Evolutionary conservation across 2,113 vertebrate genomes (phyloP).

Genomic region (Guaruba guarouba): DNA sequence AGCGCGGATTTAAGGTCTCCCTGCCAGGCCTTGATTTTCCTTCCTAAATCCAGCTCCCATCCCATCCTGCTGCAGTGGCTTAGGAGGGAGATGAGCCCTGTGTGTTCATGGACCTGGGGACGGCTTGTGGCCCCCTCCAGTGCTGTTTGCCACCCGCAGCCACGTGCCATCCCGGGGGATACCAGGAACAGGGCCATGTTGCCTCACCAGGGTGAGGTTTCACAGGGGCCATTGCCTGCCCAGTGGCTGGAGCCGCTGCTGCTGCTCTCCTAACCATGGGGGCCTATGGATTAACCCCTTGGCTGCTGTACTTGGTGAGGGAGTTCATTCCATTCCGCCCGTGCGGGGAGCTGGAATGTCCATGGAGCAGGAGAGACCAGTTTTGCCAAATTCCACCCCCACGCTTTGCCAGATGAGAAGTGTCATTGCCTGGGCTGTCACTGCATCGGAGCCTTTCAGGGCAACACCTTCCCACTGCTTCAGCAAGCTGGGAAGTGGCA

Average conservation of each 20-base stretch:
- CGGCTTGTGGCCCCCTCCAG: neutral
- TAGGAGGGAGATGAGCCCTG: neutral
- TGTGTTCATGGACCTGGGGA: accelerated
- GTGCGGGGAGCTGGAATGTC: neutral
- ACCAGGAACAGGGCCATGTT: neutral
- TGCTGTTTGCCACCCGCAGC: neutral
- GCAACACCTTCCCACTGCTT: neutral
- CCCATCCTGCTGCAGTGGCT: neutral
- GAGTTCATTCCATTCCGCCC: neutral
- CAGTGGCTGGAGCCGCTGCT: neutral
- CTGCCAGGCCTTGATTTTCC: neutral
- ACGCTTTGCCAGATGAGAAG: neutral
- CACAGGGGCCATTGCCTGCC: accelerated
- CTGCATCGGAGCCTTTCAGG: neutral
- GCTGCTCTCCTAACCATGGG: neutral
- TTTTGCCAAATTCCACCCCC: conserved; percentile 48
- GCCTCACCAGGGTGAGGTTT: neutral
- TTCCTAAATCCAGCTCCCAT: neutral
- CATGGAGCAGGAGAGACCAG: conserved; percentile 47
- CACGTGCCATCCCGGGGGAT: accelerated
- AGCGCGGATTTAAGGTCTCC: neutral
- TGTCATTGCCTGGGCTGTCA: neutral
- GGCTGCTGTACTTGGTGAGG: neutral
- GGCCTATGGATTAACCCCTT: neutral
- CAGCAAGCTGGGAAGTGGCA: neutral